Evolutionary conservation across 2,797 vertebrate genomes (phyloP).

Genomic region (Tapirus indicus): DNA sequence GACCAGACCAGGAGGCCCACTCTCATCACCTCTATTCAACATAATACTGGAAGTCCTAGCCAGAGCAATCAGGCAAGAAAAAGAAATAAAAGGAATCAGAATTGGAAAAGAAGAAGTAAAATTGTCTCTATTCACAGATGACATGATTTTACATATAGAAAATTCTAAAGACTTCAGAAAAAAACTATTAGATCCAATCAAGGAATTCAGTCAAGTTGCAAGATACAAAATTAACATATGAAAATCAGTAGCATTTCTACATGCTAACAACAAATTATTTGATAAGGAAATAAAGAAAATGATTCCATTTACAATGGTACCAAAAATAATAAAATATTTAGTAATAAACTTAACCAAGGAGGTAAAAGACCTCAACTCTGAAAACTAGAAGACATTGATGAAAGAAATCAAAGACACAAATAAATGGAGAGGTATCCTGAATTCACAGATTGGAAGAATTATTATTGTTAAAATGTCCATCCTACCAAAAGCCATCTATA

Average conservation of each 20-base stretch:
- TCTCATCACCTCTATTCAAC: not conserved
- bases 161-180: not conserved
- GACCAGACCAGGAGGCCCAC: not conserved
- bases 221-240: not conserved
- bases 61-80: not conserved
- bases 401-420: not conserved
- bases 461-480: not conserved
- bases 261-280: not conserved
- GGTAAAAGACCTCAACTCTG: not conserved
- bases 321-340: not conserved
- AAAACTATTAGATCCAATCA: not conserved
- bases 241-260: not conserved
- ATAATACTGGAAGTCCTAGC: not conserved
- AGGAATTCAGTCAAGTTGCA: not conserved
- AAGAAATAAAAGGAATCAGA: not conserved
- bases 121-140: not conserved
- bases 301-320: not conserved
- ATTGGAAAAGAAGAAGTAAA: not conserved
- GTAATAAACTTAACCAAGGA: not conserved
- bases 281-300: not conserved
- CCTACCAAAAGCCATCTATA: not conserved
- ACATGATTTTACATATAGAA: not conserved
- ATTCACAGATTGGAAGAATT: not conserved
- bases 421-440: not conserved
- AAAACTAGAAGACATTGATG: not conserved